Percentiles rank a stretch among this genome's conserved stretches.
phyloP scores from a whole-genome alignment of 1,140 invertebrate species.

The Bombus picipes region DNA sequence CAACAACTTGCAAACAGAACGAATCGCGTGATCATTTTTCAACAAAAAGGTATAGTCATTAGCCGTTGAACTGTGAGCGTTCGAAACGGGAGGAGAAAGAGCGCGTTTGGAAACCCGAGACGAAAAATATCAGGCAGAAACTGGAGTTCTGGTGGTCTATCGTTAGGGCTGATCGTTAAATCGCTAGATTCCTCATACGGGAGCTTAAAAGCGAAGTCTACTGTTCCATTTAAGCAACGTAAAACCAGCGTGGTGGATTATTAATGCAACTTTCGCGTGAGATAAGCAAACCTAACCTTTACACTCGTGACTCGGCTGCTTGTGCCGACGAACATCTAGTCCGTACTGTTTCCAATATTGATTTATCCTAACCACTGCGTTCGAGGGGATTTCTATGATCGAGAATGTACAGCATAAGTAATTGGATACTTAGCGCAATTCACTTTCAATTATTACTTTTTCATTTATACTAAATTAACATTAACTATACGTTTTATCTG shows the following conservation, averaged over 20 bases:
- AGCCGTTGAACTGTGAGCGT: too few species aligned
- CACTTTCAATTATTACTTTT: too few species aligned
- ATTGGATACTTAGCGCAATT: too few species aligned
- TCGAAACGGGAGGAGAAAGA: neutral
- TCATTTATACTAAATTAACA: too few species aligned
- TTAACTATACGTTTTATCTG: too few species aligned
- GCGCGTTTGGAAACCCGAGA: neutral
- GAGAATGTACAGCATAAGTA: too few species aligned
- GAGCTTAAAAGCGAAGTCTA: conserved; percentile 5
- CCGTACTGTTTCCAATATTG: conserved; percentile 30
- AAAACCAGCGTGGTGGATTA: conserved; percentile 21
- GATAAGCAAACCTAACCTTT: conserved; percentile 49
- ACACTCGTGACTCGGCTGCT: conserved; percentile 26
- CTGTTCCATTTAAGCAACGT: conserved; percentile 27
- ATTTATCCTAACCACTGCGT: conserved; percentile 6
- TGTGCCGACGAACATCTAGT: conserved; percentile 12
- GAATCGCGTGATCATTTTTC: too few species aligned
- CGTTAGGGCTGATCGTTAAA: conserved; percentile 32
- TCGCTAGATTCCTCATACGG: conserved; percentile 2
- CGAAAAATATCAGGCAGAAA: neutral
- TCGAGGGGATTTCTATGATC: neutral
- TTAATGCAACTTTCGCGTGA: conserved; percentile 53
- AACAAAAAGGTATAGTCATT: neutral
- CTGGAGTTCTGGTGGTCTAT: neutral
- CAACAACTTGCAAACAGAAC: neutral